Base-by-base conservation (phyloP, 2,888 invertebrate species). In the Catocala nupta region DNA sequence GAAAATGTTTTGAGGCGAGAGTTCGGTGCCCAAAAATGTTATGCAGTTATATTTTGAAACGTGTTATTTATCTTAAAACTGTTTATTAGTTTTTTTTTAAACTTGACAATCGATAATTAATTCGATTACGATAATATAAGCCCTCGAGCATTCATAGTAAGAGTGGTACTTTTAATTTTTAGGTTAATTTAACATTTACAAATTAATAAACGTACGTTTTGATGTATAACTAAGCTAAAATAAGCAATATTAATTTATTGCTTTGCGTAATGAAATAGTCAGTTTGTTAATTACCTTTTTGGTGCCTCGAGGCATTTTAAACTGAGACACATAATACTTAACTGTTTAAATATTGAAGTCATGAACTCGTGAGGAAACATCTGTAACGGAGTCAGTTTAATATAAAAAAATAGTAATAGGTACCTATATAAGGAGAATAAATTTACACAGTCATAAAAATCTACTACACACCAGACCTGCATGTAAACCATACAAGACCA, bases 31-130 rank as follows among this genome's bases (percentile, higher is more conserved):
- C 71, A 82, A 65, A 67, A 56, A 65, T 67, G 65, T 63, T 70
- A 71, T 71, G 75, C 74, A 77, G 72, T 75, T 81, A 77, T 78
- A 70, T 82, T 83, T 80, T 71, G 77, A 77, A 82, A 84, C 77
- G 73, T 74, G 78, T 82, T 83, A 83, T 86, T 86, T 83, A 81
- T 82, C 73, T 78, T 80, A 64, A 65, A 63, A 71, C 16, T 64
- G 73, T 75, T 77, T 77, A 72, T 76, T 71, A 70, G 75, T 75
- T 83, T 81, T 79, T 73, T 81, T 77, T 75, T 71, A 61, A 77
- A 64, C 62, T 65, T 81, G 79, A 80, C 82, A 81, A 81, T 81
- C 78, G 77, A 71, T 76, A 74, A 78, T 70, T 85, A 84, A 83
- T 83, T 81, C 57, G 75, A 85, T 85, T 85, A 83, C 75, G 76